Evolutionary conservation across 2,888 invertebrate species (phyloP), one percentile per base, ranked within the genome.

Genomic region (Ferdinandea cuprea): DNA sequence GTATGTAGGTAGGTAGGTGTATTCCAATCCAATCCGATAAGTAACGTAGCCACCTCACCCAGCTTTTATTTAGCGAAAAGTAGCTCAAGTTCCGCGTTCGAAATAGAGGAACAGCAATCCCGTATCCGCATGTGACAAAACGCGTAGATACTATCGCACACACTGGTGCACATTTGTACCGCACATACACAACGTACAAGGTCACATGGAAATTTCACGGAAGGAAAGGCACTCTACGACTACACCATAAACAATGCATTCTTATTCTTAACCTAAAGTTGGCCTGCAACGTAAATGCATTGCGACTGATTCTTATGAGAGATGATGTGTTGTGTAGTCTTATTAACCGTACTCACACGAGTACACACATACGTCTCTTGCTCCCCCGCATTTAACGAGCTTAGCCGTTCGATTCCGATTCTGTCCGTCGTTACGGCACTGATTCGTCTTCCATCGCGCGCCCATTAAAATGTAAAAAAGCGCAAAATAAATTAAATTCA

Each of bases 401-500:
- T 81, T 59, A 81, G 65, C 52, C 59, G 30, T 44, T 40, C 46
- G 46, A 35, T 42, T 58, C 19, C 46, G 46, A 35, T 42, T 58
- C 19, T n/a, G 58, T 25, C 15, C 37, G 46, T 73, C 56, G 56
- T 56, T 80, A 61, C 68, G 59, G 83, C 83, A 83, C 81, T 80
- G 85, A 85, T 77, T 84, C 79, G 72, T 79, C 79, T 74, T 72
- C 72, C 79, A 73, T 77, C 66, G 65, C 56, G 52, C 59, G 77
- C 56, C 63, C 83, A 72, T 81, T 77, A 73, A 74, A 78, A 77
- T 71, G 74, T 74, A 74, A 76, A 76, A 85, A 68, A 79, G 66
- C 76, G 77, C 65, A 80, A 78, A 89, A 89, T 88, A 89, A 89
- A 89, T 89, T 89, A 90, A 90, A 89, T 90, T 90, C 89, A 90